phyloP scores from a whole-genome alignment of 1,140 invertebrate species.

The Macrobrachium rosenbergii region DNA sequence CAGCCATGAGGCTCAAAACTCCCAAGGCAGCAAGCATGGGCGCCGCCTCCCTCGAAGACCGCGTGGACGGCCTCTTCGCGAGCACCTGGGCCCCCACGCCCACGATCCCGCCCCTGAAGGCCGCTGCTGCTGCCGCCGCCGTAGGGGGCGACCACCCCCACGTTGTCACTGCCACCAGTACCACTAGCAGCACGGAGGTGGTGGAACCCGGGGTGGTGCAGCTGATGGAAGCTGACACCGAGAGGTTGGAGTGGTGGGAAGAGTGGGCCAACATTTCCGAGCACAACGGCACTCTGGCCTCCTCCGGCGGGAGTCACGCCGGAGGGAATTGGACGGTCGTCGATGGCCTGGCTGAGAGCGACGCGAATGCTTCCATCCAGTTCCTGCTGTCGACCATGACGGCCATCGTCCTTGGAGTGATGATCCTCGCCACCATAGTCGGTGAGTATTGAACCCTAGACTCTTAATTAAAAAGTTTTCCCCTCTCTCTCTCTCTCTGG shows the following conservation, averaged over 20 bases:
- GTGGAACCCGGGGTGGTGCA: neutral
- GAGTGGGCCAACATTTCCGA: constrained; percentile 8
- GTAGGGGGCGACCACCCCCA: neutral
- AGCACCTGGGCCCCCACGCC: neutral
- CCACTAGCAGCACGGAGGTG: neutral
- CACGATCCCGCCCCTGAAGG: neutral
- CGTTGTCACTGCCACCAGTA: neutral
- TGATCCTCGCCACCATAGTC: constrained; percentile 55
- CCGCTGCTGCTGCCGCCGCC: neutral
- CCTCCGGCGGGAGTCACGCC: neutral
- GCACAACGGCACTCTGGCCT: neutral
- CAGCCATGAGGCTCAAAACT: neutral
- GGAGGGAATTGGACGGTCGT: constrained; percentile 7
- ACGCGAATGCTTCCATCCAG: neutral
- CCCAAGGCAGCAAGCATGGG: neutral
- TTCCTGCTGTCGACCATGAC: constrained; percentile 31
- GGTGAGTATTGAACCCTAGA: constrained; percentile 13
- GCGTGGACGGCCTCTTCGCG: neutral
- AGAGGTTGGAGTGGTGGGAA: neutral
- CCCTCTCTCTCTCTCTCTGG: constrained; percentile 8
- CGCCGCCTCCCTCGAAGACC: neutral
- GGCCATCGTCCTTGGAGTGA: constrained; percentile 39
- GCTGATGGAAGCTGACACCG: neutral
- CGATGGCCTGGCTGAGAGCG: constrained; percentile 3
- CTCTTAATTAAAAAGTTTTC: neutral